Base-by-base conservation (phyloP, 1,140 invertebrate genomes). In the Drosophila parvula region DNA sequence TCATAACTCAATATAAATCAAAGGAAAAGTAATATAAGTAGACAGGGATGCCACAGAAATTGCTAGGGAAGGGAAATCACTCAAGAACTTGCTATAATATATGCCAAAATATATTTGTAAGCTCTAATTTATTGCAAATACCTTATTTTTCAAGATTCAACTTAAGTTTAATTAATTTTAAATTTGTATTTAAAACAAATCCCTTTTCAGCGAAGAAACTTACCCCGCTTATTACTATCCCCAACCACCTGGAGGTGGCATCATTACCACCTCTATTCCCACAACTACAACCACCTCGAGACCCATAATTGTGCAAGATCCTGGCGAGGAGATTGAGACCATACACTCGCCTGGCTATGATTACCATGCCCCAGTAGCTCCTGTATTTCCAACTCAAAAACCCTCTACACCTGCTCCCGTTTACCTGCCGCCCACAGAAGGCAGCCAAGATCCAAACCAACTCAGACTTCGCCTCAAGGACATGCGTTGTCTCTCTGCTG, bases 401-500 rank as follows among this genome's bases (percentile, higher is more conserved):
- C 70, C 74, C 2, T 79, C 90, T 1, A 91, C 83, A 0, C 86
- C 90, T 0, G 86, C 83, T 0, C 81, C 90, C 0, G 63, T 68
- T 11, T 91, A 91, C 34, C 36, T 91, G 22, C 90, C 90, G 0
- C 70, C 83, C n/a, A 40, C 36, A 0, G 67, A 76, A 3, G 55
- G 12, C 6, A 34, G 5, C 4, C 34, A 45, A 8, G 62, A 79
- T 5, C 78, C 70, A 36, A 61, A 77, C 4, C 84, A 90, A 32
- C 38, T 92, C 10, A 76, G 84, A 11, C 41, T 92, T 0, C 74
- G 71, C 0, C 34, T 92, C 0, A 91, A 91, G 68, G 91, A 92
- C 14, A 91, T 92, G 91, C 90, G 91, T 22, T 92, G 91, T 60
- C 69, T 92, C 4, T 65, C 79, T 14, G 51, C 16, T 0, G 86